Conservation (phyloP, 37 sponge, comb jelly and placozoan genomes). For the Ianthella basta region DNA sequence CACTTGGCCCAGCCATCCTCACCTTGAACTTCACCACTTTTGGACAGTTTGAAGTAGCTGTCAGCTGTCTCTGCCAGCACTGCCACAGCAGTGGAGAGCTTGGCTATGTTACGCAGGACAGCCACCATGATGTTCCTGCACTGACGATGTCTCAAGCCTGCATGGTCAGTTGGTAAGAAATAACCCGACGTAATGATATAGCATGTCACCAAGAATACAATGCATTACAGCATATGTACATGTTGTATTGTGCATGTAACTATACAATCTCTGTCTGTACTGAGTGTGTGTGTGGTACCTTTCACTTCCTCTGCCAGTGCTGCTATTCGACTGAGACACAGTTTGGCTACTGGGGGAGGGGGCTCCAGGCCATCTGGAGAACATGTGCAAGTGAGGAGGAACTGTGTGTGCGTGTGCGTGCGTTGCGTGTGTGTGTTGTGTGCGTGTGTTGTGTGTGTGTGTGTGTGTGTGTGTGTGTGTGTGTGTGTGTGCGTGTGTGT, state of each 20-base stretch:
- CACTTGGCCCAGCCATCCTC: not conserved
- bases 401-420: not conserved
- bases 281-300: not conserved
- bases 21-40: conserved; percentile 15
- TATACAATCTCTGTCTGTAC: not conserved
- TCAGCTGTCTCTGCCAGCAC: not conserved
- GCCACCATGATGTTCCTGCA: not conserved
- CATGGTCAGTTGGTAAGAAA: not conserved
- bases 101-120: not conserved
- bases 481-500: not conserved
- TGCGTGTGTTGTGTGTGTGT: not conserved
- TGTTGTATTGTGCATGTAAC: not conserved
- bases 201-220: too few relatives aligned
- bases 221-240: not conserved
- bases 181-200: too few relatives aligned
- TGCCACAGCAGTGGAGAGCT: not conserved
- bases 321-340: conserved; percentile 6
- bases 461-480: not conserved
- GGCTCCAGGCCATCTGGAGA: not conserved
- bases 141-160: not conserved
- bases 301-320: not conserved
- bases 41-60: conserved; percentile 1
- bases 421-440: not conserved
- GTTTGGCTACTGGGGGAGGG: conserved; percentile 8
- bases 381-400: not conserved